A percentile compares a stretch with the other conserved stretches of the same genome.
phyloP scores from a whole-genome alignment of 2,888 invertebrate genomes.

The Trachelus tabidus region DNA sequence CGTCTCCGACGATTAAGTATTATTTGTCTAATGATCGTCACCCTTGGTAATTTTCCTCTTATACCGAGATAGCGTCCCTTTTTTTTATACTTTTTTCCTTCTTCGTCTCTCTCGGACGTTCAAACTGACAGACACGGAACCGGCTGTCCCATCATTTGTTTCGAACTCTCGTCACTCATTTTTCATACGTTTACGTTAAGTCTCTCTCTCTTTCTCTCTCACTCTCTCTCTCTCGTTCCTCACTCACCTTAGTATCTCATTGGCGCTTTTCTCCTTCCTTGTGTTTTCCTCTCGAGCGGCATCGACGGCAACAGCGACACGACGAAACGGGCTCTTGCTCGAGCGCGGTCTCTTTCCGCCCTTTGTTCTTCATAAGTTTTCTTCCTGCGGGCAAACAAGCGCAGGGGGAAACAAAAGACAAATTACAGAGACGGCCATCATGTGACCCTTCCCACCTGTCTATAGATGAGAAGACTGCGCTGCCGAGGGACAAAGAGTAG shows the following conservation, averaged over 20 bases:
- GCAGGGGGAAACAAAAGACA: constrained; percentile 59
- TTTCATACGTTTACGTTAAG: constrained; percentile 50
- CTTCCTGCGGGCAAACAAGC: constrained; percentile 45
- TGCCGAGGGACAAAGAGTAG: background rate
- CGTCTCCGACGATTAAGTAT: constrained; percentile 10
- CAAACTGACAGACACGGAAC: constrained; percentile 37
- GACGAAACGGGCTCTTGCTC: constrained; percentile 12
- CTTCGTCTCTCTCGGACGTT: constrained; percentile 8
- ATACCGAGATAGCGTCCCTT: constrained; percentile 16
- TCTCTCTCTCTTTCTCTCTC: constrained; percentile 19
- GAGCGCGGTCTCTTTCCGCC: constrained; percentile 51
- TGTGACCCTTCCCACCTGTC: constrained; percentile 62
- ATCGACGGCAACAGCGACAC: constrained; percentile 15
- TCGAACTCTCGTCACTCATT: constrained; percentile 58
- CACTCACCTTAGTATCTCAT: constrained; percentile 14
- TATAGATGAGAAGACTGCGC: constrained; percentile 23
- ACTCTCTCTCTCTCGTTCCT: constrained; percentile 7
- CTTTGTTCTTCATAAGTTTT: constrained; percentile 59
- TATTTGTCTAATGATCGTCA: constrained; percentile 23
- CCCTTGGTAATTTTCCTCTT: constrained; percentile 27
- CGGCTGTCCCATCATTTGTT: constrained; percentile 53
- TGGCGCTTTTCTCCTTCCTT: constrained; percentile 16
- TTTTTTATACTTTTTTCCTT: constrained; percentile 2
- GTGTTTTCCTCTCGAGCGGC: constrained; percentile 28
- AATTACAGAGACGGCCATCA: constrained; percentile 60